phyloP scores from a whole-genome alignment of 2,113 vertebrate genomes.

The Gnathonemus longibarbis region DNA sequence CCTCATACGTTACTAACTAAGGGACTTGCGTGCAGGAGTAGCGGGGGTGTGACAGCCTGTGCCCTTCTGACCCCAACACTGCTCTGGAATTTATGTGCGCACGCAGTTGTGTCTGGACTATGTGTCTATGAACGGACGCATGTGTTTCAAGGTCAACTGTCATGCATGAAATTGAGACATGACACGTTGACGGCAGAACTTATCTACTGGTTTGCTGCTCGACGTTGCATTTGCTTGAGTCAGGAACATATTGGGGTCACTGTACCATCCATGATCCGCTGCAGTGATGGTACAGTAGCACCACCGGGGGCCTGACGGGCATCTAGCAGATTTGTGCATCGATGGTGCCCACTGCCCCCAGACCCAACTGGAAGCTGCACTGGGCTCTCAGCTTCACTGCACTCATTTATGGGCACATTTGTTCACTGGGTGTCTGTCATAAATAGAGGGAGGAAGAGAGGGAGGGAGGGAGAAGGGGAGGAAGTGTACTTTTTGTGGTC shows the following conservation, averaged over 20 bases:
- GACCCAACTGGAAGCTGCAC: neutral
- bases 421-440: neutral
- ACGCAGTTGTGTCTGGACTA: neutral
- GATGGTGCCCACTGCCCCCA: neutral
- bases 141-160: neutral
- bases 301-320: neutral
- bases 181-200: neutral
- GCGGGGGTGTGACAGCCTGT: neutral
- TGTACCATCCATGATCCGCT: neutral
- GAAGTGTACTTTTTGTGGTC: neutral
- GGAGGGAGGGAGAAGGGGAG: neutral
- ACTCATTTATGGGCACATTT: neutral
- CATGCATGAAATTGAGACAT: neutral
- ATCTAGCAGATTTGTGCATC: neutral
- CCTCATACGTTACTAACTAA: neutral
- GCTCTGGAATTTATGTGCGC: neutral
- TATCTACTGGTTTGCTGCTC: neutral
- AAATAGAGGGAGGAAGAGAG: neutral
- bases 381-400: neutral
- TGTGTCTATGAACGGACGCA: neutral
- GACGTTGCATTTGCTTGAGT: too few species aligned
- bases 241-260: neutral
- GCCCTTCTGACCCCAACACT: neutral
- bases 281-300: neutral
- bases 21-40: neutral